phyloP scores from a whole-genome alignment of 2,113 vertebrate species.

The Chloebia gouldiae region DNA sequence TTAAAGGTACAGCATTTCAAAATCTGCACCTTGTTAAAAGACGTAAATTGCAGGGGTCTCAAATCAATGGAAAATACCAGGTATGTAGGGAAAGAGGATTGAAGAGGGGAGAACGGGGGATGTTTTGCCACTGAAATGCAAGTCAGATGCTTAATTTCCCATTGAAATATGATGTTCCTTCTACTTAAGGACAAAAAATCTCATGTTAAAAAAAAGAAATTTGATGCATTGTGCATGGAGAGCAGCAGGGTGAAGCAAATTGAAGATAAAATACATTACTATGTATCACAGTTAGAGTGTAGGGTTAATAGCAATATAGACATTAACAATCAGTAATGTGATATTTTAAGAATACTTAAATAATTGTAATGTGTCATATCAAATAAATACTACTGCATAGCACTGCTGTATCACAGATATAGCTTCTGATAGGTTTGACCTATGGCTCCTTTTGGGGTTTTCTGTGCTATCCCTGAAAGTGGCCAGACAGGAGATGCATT shows the following conservation, averaged over 20 bases:
- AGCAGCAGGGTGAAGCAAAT: background rate
- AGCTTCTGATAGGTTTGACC: background rate
- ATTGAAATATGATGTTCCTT: background rate
- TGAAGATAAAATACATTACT: slow-evolving; percentile 16
- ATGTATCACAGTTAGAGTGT: background rate
- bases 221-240: background rate
- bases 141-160: slow-evolving; percentile 32
- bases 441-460: background rate
- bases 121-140: background rate
- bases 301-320: background rate
- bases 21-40: slow-evolving; percentile 72
- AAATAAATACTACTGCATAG: background rate
- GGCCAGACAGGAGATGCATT: background rate
- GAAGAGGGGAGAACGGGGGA: slow-evolving; percentile 10
- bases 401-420: background rate
- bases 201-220: background rate
- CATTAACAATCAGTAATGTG: slow-evolving; percentile 15
- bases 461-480: background rate
- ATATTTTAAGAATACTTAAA: slow-evolving; percentile 25
- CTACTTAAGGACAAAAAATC: background rate
- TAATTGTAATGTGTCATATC: background rate
- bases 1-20: slow-evolving; percentile 74
- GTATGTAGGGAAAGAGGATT: slow-evolving; percentile 1
- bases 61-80: slow-evolving; percentile 51
- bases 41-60: slow-evolving; percentile 65